Conservation (phyloP, 2,797 vertebrate species). For the Miopithecus talapoin region DNA sequence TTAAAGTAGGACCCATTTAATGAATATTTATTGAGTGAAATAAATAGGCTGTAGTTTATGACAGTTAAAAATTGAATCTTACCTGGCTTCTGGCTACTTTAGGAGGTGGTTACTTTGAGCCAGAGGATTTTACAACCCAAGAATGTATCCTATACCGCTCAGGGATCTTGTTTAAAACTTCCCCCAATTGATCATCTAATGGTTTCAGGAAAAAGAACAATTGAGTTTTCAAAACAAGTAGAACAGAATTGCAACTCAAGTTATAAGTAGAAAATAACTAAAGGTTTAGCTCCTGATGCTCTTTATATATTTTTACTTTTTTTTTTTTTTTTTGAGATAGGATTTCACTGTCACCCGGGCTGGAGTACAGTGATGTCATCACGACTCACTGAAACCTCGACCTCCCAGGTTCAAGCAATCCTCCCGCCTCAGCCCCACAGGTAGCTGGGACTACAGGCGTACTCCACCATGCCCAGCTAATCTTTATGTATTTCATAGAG, state of each 20-base stretch:
- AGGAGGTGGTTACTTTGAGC: background rate
- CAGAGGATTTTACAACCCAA: background rate
- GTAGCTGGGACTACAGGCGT: too few species aligned
- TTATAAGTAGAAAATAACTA: background rate
- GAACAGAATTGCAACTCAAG: background rate
- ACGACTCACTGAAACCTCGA: too few species aligned
- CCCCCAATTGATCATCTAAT: background rate
- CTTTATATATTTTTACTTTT: too few species aligned
- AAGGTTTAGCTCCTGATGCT: background rate
- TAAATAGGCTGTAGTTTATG: background rate
- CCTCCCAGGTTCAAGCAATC: too few species aligned
- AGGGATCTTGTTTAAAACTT: background rate
- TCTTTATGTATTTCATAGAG: too few species aligned
- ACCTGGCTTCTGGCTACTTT: background rate
- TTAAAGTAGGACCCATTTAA: background rate
- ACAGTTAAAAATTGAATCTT: slow-evolving; percentile 36
- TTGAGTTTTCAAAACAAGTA: background rate
- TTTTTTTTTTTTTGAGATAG: too few species aligned
- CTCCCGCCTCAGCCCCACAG: too few species aligned
- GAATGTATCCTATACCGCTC: background rate
- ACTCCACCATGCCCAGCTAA: too few species aligned
- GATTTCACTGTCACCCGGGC: too few species aligned
- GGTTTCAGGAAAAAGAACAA: background rate
- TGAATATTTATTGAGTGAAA: slow-evolving; percentile 1
- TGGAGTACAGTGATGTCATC: too few species aligned